phyloP scores from a whole-genome alignment of 2,888 invertebrate species.

The Monochamus alternatus region DNA sequence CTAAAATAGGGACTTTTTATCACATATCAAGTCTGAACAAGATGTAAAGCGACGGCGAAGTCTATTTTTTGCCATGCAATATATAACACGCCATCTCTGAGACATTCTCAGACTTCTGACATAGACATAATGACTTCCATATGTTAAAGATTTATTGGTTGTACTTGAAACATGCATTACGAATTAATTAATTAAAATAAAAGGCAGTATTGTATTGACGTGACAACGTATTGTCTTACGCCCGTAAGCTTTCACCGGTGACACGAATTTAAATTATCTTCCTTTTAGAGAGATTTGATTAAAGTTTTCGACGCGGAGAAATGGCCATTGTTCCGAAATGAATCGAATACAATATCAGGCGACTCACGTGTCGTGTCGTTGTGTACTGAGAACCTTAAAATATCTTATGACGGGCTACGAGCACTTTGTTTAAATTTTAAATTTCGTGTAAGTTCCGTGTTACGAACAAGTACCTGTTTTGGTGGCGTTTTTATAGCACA shows the following conservation, averaged over 20 bases:
- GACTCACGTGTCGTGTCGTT: slow-evolving; percentile 10
- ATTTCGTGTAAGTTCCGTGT: not conserved
- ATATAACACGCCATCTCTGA: too few relatives aligned
- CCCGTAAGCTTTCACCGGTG: slow-evolving; percentile 35
- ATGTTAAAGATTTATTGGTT: too few relatives aligned
- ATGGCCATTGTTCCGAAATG: slow-evolving; percentile 35
- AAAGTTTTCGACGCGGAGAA: slow-evolving; percentile 26
- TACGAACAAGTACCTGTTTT: not conserved
- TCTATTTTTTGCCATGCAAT: too few relatives aligned
- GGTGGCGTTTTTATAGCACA: not conserved
- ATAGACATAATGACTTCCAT: too few relatives aligned
- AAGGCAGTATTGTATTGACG: not conserved
- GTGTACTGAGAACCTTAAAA: slow-evolving; percentile 1
- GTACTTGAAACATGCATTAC: not conserved
- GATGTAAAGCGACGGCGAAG: too few relatives aligned
- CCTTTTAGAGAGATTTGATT: slow-evolving; percentile 35
- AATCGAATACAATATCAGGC: slow-evolving; percentile 19
- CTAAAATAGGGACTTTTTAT: too few relatives aligned
- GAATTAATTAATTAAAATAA: not conserved
- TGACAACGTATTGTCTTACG: not conserved
- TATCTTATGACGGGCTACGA: not conserved
- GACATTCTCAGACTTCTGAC: too few relatives aligned
- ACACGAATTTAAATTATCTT: slow-evolving; percentile 34
- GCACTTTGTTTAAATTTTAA: not conserved
- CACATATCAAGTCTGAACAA: too few relatives aligned